Evolutionary conservation across 2,797 vertebrate species (phyloP).

Genomic region (Arnoldichthys spilopterus): DNA sequence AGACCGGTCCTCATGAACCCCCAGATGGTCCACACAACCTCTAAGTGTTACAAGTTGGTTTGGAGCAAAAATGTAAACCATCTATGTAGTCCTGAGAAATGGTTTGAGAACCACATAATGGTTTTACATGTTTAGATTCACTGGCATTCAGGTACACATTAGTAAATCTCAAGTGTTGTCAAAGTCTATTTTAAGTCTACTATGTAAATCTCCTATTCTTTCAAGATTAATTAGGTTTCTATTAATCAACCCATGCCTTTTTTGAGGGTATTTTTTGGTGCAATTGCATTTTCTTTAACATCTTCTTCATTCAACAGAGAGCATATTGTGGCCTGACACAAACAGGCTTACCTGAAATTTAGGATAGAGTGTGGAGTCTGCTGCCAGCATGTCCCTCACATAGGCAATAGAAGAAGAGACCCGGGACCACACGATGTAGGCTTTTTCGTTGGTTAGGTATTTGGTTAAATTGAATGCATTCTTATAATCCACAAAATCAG

Average conservation of each 20-base stretch:
- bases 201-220: not conserved
- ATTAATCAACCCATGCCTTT: not conserved
- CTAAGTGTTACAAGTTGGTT: too few species aligned
- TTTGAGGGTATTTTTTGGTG: not conserved
- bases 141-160: not conserved
- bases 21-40: too few species aligned
- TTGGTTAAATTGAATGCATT: slow-evolving; percentile 82
- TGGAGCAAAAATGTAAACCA: too few species aligned
- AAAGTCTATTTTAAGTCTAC: not conserved
- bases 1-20: too few species aligned
- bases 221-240: not conserved
- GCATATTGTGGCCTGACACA: not conserved
- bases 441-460: slow-evolving; percentile 83
- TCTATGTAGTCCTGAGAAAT: too few species aligned
- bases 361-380: slow-evolving; percentile 76
- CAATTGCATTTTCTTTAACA: not conserved
- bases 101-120: too few species aligned
- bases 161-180: not conserved
- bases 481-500: slow-evolving; percentile 81
- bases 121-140: not conserved
- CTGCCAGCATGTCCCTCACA: slow-evolving; percentile 85
- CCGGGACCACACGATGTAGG: slow-evolving; percentile 89
- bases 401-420: slow-evolving; percentile 83
- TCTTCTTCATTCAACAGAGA: not conserved
- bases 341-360: slow-evolving; percentile 82